Evolutionary conservation across 2,797 vertebrate genomes (phyloP).

Genomic region (Microctenopoma steveboyesi): DNA sequence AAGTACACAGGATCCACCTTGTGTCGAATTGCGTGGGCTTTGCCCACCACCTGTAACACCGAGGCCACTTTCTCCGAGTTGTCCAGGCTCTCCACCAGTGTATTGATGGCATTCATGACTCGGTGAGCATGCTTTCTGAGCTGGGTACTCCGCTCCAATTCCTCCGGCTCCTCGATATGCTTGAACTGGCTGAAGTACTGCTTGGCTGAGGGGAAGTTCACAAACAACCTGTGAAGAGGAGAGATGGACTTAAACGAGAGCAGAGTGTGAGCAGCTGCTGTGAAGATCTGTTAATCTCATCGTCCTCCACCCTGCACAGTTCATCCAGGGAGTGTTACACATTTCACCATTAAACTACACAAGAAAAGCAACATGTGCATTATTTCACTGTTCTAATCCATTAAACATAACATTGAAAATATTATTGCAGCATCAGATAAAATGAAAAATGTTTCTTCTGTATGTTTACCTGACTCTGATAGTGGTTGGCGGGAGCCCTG

Average conservation of each 20-base stretch:
- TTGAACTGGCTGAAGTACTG: slow-evolving; percentile 96
- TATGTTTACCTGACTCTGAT: background rate
- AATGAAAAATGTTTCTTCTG: slow-evolving; percentile 3
- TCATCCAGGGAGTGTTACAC: slow-evolving; percentile 32
- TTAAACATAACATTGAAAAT: background rate
- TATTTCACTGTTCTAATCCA: background rate
- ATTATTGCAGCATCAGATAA: slow-evolving; percentile 8
- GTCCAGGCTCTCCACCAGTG: slow-evolving; percentile 90
- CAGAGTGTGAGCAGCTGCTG: slow-evolving; percentile 35
- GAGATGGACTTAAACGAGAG: slow-evolving; percentile 30
- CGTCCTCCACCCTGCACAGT: slow-evolving; percentile 21
- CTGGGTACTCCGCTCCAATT: slow-evolving; percentile 89
- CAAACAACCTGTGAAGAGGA: slow-evolving; percentile 87
- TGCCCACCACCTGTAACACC: slow-evolving; percentile 87
- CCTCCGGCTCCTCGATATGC: slow-evolving; percentile 88
- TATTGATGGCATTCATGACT: slow-evolving; percentile 92
- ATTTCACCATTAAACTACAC: slow-evolving; percentile 38
- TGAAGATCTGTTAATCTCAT: slow-evolving; percentile 37
- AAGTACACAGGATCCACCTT: slow-evolving; percentile 96
- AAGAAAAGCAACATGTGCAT: background rate
- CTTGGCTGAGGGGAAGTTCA: slow-evolving; percentile 92
- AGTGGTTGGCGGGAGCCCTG: slow-evolving; percentile 3
- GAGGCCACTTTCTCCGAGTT: slow-evolving; percentile 89
- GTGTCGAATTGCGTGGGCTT: slow-evolving; percentile 91
- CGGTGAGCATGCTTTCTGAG: slow-evolving; percentile 89